Evolutionary conservation across 2,888 invertebrate species (phyloP).

Genomic region (Meiosimyza decipiens): DNA sequence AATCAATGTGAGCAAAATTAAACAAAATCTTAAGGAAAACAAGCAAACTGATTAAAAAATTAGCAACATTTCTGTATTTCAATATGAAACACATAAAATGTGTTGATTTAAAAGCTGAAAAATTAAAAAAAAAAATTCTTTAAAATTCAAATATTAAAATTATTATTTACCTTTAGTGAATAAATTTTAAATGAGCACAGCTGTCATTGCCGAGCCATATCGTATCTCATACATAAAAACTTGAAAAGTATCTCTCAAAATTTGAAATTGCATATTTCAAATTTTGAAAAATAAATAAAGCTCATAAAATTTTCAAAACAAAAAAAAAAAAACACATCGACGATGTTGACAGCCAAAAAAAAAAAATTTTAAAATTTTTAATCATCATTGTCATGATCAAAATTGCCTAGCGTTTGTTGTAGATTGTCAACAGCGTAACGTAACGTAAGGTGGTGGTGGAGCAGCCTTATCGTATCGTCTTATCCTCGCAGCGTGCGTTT

Average conservation of each 20-base stretch:
- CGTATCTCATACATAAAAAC: neutral
- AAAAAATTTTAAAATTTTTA: constrained; percentile 9
- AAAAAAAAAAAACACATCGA: neutral
- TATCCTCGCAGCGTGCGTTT: neutral
- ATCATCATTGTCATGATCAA: constrained; percentile 13
- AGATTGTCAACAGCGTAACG: constrained; percentile 9
- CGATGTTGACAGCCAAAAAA: neutral
- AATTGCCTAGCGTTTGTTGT: constrained; percentile 19
- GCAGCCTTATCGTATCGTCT: neutral
- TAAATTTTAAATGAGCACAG: constrained; percentile 8
- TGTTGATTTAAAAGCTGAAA: neutral
- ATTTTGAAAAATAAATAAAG: neutral
- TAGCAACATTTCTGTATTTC: no score
- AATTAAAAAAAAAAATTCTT: constrained; percentile 10
- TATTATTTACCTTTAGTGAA: neutral
- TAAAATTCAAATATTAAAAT: neutral
- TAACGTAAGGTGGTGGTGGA: neutral
- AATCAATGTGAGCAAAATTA: neutral
- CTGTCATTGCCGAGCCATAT: constrained; percentile 11
- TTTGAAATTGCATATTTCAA: constrained; percentile 14
- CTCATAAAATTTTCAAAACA: neutral
- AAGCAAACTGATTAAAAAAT: no score
- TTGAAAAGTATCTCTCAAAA: no score
- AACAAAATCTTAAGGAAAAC: neutral
- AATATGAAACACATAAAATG: no score